Evolutionary conservation across 2,797 vertebrate species (phyloP).

Genomic region (Cirrhinus mrigala): DNA sequence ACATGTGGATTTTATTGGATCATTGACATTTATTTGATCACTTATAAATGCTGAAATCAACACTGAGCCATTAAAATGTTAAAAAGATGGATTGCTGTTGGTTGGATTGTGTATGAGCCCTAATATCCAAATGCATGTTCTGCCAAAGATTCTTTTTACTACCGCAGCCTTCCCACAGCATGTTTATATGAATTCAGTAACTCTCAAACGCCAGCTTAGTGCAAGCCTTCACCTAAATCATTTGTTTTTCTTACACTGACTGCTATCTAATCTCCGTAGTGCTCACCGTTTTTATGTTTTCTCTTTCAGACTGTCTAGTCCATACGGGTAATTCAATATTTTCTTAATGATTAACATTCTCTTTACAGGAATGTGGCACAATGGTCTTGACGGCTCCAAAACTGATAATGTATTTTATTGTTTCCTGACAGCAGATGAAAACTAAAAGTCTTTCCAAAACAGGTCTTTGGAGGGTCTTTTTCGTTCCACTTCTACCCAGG

Average conservation of each 20-base stretch:
- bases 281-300: neutral
- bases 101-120: neutral
- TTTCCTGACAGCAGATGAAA: constrained; percentile 11
- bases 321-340: neutral
- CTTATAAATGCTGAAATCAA: neutral
- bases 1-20: neutral
- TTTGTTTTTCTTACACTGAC: neutral
- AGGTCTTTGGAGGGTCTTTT: neutral
- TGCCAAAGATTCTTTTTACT: neutral
- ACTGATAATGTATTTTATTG: neutral
- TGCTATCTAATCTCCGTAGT: constrained; percentile 14
- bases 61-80: neutral
- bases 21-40: neutral
- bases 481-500: neutral
- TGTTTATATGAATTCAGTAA: neutral
- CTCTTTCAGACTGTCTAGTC: neutral
- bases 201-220: neutral
- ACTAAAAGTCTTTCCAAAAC: neutral
- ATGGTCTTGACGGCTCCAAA: neutral
- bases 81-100: neutral
- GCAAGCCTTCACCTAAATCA: neutral
- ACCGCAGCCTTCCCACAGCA: neutral
- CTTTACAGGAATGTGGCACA: constrained; percentile 21
- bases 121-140: neutral
- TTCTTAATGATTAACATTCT: neutral